Evolutionary conservation across 2,797 vertebrate species (phyloP).

Genomic region (Neosilurus hyrtlii): DNA sequence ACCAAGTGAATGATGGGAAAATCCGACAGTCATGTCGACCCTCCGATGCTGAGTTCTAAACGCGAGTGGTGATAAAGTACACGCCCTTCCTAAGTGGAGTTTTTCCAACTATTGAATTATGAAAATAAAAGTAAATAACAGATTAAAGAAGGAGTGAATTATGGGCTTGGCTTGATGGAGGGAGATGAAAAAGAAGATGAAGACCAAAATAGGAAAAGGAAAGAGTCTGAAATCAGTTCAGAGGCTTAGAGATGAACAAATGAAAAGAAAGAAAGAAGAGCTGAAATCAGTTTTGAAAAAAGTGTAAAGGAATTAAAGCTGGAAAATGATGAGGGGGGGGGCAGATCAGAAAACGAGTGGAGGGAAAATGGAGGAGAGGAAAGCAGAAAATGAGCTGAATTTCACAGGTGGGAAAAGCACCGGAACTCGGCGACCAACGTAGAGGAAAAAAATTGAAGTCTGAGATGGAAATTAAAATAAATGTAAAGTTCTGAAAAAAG

Average conservation of each 20-base stretch:
- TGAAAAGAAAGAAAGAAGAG: neutral
- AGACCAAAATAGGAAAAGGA: neutral
- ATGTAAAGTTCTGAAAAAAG: neutral
- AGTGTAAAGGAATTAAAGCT: neutral
- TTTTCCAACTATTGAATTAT: neutral
- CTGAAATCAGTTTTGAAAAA: too few species aligned
- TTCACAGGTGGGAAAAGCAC: neutral
- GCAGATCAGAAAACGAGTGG: neutral
- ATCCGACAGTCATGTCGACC: neutral
- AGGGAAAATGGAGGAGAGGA: neutral
- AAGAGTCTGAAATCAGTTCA: neutral
- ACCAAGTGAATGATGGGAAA: neutral
- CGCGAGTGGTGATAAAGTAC: neutral
- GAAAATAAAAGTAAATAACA: neutral
- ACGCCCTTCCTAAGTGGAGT: neutral
- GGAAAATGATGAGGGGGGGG: neutral
- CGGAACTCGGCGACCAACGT: neutral
- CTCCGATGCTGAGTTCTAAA: neutral
- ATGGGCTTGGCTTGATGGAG: slow-evolving; percentile 11
- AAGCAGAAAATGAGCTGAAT: neutral
- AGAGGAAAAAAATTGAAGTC: slow-evolving; percentile 53
- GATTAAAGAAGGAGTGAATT: slow-evolving; percentile 1
- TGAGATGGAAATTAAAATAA: neutral
- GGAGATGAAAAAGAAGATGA: neutral
- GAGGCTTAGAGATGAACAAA: neutral